Percentiles rank a stretch among this genome's conserved stretches.
Conservation (phyloP, 2,113 vertebrate genomes). For the Nothoprocta pentlandii region DNA sequence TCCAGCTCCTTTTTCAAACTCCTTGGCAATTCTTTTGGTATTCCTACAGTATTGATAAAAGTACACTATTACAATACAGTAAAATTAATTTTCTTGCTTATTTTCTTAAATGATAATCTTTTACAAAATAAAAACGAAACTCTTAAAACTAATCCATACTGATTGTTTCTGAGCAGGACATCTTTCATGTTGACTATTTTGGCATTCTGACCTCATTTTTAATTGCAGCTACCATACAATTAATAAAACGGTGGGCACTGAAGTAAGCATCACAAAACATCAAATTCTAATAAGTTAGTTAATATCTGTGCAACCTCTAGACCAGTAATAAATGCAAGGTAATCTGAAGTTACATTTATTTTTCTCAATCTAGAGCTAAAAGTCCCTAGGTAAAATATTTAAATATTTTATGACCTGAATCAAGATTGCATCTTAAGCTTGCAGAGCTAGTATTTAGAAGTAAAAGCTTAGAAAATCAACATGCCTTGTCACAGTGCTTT, state of each 20-base stretch:
- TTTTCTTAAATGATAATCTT: not conserved
- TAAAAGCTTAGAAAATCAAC: not conserved
- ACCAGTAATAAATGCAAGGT: not conserved
- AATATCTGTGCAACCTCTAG: not conserved
- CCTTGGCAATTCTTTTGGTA: conserved; percentile 73
- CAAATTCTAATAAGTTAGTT: not conserved
- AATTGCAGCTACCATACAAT: not conserved
- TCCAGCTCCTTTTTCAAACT: conserved; percentile 75
- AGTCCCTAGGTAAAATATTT: not conserved
- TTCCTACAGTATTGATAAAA: conserved; percentile 51
- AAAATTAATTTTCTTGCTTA: not conserved
- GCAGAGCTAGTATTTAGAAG: not conserved
- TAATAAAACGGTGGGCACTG: not conserved
- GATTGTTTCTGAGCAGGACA: not conserved
- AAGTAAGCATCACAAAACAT: not conserved
- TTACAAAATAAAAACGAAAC: not conserved
- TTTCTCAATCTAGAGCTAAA: not conserved
- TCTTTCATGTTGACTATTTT: not conserved
- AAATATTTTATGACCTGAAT: not conserved
- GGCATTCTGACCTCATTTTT: not conserved
- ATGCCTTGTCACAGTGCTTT: not conserved
- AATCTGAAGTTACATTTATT: not conserved
- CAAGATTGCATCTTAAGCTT: not conserved
- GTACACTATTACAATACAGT: not conserved
- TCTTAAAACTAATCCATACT: not conserved